Percentiles rank a stretch among this genome's conserved stretches.
Conservation (phyloP, 2,113 vertebrate species). For the zebrafish (Danio rerio) region DNA sequence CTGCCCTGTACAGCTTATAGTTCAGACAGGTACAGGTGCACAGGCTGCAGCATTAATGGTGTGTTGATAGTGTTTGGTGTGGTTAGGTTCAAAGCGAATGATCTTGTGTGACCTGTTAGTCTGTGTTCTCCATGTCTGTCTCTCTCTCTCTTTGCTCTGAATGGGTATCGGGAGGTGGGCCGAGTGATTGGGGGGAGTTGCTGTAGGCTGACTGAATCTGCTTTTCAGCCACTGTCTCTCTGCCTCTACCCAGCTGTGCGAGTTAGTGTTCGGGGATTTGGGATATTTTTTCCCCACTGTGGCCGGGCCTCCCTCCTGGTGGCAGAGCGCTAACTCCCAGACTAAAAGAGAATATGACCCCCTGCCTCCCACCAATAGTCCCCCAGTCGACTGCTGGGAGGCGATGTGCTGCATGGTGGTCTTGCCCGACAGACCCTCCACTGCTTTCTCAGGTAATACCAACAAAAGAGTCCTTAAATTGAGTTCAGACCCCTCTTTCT, state of each 20-base stretch:
- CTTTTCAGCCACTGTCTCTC: conserved; percentile 60
- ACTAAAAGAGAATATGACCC: conserved; percentile 56
- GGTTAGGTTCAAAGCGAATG: background rate
- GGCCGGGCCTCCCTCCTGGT: conserved; percentile 52
- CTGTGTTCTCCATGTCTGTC: background rate
- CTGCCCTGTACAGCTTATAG: background rate
- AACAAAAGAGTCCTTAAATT: conserved; percentile 55
- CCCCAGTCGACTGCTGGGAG: conserved; percentile 50
- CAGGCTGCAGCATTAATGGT: background rate
- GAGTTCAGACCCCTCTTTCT: conserved; percentile 46
- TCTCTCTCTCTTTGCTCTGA: conserved; percentile 42
- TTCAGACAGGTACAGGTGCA: background rate
- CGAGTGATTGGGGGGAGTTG: conserved; percentile 47
- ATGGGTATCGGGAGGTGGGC: conserved; percentile 49
- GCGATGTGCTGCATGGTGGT: conserved; percentile 56
- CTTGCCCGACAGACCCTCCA: conserved; percentile 52
- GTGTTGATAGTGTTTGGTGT: background rate
- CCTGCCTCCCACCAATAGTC: conserved; percentile 52
- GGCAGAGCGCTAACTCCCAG: conserved; percentile 56
- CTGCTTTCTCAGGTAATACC: conserved; percentile 59
- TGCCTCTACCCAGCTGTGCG: conserved; percentile 60
- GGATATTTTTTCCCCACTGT: conserved; percentile 60
- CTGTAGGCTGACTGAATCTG: conserved; percentile 52
- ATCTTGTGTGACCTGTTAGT: background rate
- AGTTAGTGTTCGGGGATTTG: conserved; percentile 59